Percentiles rank a stretch among this genome's conserved stretches.
Evolutionary conservation across 2,888 invertebrate genomes (phyloP).

Genomic region (Coenonympha glycerion): DNA sequence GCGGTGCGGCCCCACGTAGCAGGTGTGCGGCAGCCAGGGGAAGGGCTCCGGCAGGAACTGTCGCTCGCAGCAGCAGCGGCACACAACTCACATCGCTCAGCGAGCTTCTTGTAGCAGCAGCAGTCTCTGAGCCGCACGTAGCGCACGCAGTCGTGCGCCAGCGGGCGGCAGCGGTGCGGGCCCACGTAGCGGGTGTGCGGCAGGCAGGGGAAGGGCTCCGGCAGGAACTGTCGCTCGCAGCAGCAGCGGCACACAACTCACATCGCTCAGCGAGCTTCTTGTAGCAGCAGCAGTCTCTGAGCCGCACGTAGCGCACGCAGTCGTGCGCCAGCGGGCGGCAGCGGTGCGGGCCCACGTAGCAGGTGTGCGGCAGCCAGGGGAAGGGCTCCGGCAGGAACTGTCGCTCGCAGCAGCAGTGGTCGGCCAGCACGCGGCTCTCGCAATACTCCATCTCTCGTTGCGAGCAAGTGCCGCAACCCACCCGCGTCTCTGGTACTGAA

Average conservation of each 20-base stretch:
- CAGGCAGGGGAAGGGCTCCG: not conserved
- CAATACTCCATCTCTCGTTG: slow-evolving; percentile 79
- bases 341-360: slow-evolving; percentile 77
- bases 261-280: slow-evolving; percentile 76
- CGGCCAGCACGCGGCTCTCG: slow-evolving; percentile 72
- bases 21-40: too few relatives aligned
- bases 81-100: too few relatives aligned
- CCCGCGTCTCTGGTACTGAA: slow-evolving; percentile 45
- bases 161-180: not conserved
- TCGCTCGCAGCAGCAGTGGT: slow-evolving; percentile 75
- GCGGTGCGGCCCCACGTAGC: too few relatives aligned
- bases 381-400: slow-evolving; percentile 78
- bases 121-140: too few relatives aligned
- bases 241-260: slow-evolving; percentile 51
- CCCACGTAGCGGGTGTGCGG: too few relatives aligned
- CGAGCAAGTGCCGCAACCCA: slow-evolving; percentile 79
- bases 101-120: too few relatives aligned
- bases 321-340: slow-evolving; percentile 77
- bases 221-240: not conserved
- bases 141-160: too few relatives aligned
- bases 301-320: slow-evolving; percentile 76
- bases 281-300: slow-evolving; percentile 81
- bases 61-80: too few relatives aligned
- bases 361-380: slow-evolving; percentile 81
- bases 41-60: too few relatives aligned